phyloP scores from a whole-genome alignment of 2,113 vertebrate genomes.

The Stegastes partitus region DNA sequence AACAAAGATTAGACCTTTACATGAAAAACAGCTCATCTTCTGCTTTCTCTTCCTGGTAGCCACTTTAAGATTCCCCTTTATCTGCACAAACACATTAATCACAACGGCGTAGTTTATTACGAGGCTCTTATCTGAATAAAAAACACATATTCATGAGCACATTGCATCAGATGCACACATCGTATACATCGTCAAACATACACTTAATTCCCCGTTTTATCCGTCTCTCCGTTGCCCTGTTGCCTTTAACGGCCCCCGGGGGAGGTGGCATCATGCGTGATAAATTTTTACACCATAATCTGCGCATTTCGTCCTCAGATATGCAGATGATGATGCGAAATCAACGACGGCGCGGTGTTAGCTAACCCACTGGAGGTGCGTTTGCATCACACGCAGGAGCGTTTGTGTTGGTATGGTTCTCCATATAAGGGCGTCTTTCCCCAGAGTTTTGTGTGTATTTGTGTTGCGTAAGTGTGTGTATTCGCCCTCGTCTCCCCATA shows the following conservation, averaged over 20 bases:
- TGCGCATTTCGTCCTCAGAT: constrained; percentile 13
- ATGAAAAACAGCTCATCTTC: neutral
- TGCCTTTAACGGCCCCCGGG: constrained; percentile 15
- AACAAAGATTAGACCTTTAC: no score
- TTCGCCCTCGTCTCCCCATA: constrained; percentile 7
- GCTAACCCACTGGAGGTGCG: neutral
- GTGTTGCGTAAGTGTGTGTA: neutral
- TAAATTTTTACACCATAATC: constrained; percentile 18
- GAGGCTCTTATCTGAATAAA: neutral
- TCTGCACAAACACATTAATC: constrained; percentile 3
- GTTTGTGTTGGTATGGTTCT: neutral
- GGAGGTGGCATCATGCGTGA: constrained; percentile 35
- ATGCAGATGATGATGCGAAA: constrained; percentile 35
- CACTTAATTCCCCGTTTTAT: constrained; percentile 37
- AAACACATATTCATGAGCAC: neutral
- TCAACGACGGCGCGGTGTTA: constrained; percentile 9
- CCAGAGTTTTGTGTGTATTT: neutral
- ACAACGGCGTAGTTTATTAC: neutral
- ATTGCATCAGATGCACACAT: neutral
- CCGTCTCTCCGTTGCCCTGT: neutral
- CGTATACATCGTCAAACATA: constrained; percentile 11
- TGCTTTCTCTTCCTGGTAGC: neutral
- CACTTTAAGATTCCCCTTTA: neutral
- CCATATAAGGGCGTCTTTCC: neutral
- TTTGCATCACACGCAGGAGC: neutral